phyloP scores from a whole-genome alignment of 2,888 invertebrate genomes.

The Cistogaster globosa region DNA sequence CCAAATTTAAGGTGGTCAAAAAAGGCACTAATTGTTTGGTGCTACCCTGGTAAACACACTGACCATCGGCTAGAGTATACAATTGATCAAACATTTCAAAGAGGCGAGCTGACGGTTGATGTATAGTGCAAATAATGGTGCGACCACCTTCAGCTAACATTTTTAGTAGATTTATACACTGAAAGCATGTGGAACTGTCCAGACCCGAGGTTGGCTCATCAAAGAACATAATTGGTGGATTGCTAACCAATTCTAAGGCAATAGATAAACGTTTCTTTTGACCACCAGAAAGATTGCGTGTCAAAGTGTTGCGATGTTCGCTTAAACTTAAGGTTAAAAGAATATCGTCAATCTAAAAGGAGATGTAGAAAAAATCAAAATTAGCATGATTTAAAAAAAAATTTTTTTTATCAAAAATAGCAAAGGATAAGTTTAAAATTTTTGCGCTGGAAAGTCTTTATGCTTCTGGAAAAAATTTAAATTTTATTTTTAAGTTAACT shows the following conservation, averaged over 20 bases:
- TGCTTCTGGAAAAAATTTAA: too few relatives aligned
- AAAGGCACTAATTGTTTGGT: constrained; percentile 93
- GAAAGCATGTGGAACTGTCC: constrained; percentile 97
- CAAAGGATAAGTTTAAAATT: too few relatives aligned
- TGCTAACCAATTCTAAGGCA: constrained; percentile 96
- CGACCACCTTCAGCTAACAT: constrained; percentile 94
- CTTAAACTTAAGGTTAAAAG: constrained; percentile 93
- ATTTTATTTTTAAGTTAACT: too few relatives aligned
- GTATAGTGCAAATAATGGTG: constrained; percentile 95
- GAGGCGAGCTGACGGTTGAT: constrained; percentile 97
- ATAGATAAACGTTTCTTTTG: constrained; percentile 97
- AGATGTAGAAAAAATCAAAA: background rate
- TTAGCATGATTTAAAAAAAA: background rate
- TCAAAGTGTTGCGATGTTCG: constrained; percentile 94
- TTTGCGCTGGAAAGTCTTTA: too few relatives aligned
- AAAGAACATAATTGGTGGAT: constrained; percentile 98
- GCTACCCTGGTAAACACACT: constrained; percentile 96
- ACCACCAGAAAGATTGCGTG: constrained; percentile 95
- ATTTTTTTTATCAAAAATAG: background rate
- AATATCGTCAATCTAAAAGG: constrained; percentile 93
- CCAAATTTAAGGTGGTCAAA: constrained; percentile 90
- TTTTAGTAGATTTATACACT: constrained; percentile 95
- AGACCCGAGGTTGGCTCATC: constrained; percentile 98
- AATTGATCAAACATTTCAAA: constrained; percentile 98
- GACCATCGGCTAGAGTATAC: constrained; percentile 96